These are phyloP conservation scores for Micromesistius poutassou DNA, from an alignment of 2,797 vertebrate species.

Conservation along the genomic window DNA sequence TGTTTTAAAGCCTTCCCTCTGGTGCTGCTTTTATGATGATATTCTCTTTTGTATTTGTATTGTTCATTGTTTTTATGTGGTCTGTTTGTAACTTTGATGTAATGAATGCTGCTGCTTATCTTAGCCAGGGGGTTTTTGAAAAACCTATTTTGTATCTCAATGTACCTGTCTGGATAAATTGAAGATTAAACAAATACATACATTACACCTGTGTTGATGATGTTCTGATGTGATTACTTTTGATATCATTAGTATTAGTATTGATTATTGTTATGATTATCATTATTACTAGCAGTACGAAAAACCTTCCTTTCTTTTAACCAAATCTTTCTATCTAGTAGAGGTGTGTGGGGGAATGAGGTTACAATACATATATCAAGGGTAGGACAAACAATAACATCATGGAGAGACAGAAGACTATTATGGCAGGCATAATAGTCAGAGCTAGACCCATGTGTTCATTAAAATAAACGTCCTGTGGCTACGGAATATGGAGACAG, in stretches of 20 bases:
- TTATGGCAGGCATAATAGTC: constrained; percentile 51
- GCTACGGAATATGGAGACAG: constrained; percentile 21
- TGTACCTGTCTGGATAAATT: not conserved
- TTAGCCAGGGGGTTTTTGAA: not conserved
- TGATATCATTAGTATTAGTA: no score
- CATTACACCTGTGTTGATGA: not conserved
- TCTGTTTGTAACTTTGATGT: not conserved
- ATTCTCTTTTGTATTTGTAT: not conserved
- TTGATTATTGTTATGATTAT: no score
- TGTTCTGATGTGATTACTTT: not conserved
- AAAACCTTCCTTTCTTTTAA: constrained; percentile 14
- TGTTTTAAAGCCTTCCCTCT: no score
- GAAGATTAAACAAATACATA: not conserved
- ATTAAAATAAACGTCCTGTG: constrained; percentile 20
- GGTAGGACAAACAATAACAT: constrained; percentile 43
- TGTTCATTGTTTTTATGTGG: not conserved
- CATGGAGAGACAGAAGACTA: constrained; percentile 38
- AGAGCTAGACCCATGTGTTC: constrained; percentile 46
- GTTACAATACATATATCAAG: not conserved
- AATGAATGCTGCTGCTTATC: not conserved
- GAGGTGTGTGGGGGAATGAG: not conserved
- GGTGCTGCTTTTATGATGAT: not conserved
- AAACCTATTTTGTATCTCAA: not conserved
- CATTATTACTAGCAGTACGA: no score
- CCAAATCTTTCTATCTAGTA: not conserved